These are phyloP conservation scores for Erithacus rubecula DNA, from an alignment of 2,797 vertebrate species.

Conservation along the genomic window DNA sequence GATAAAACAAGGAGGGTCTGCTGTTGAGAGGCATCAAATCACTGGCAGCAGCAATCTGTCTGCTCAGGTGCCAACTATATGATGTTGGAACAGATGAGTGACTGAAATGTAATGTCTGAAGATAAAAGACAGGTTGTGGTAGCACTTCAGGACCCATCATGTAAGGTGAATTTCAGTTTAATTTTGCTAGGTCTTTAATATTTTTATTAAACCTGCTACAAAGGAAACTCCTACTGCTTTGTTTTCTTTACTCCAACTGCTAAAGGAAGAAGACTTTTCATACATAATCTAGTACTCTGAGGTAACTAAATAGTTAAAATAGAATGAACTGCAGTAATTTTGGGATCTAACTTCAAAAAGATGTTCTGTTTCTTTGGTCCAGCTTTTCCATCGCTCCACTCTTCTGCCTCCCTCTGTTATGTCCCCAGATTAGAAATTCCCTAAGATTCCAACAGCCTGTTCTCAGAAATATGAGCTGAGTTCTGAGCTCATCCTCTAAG, in stretches of 20 bases:
- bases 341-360: conserved; percentile 19
- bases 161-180: not conserved
- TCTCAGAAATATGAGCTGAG: not conserved
- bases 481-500: conserved; percentile 5
- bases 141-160: conserved; percentile 13
- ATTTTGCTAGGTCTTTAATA: not conserved
- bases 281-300: not conserved
- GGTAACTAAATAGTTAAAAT: not conserved
- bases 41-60: not conserved
- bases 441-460: not conserved
- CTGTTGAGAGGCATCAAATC: not conserved
- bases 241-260: not conserved
- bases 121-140: conserved; percentile 41
- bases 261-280: not conserved
- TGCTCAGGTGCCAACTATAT: not conserved
- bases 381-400: not conserved
- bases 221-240: not conserved
- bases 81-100: conserved; percentile 39
- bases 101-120: conserved; percentile 51
- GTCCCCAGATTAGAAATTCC: not conserved
- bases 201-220: not conserved
- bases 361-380: not conserved
- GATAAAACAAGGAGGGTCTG: conserved; percentile 21
- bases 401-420: not conserved
- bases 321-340: not conserved